A percentile compares a stretch with the other conserved stretches of the same genome.
phyloP scores from a whole-genome alignment of 1,140 invertebrate genomes.

The Polypedilum vanderplanki region DNA sequence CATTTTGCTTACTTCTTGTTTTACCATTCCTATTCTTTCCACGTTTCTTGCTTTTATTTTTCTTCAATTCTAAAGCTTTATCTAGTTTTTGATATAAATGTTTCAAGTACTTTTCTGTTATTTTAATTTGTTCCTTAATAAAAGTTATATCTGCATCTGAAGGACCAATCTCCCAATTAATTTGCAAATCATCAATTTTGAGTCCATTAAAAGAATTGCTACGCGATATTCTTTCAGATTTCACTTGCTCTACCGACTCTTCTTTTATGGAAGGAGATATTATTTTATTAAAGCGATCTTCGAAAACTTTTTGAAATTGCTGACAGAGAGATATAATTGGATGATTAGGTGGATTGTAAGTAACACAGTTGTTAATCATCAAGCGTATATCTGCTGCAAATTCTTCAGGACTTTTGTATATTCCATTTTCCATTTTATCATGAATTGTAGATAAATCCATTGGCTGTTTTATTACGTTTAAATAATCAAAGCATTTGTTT shows the following conservation, averaged over 20 bases:
- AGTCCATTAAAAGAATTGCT: not conserved
- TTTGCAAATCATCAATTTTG: not conserved
- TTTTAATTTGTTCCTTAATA: not conserved
- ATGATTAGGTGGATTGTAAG: not conserved
- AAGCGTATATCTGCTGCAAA: not conserved
- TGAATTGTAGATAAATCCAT: constrained; percentile 99
- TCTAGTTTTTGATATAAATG: not conserved
- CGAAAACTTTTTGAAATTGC: not conserved
- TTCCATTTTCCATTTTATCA: constrained; percentile 82
- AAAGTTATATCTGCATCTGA: not conserved
- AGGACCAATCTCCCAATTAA: not conserved
- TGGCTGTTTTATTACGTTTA: constrained; percentile 91
- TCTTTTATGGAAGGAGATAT: not conserved
- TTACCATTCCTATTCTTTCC: not conserved
- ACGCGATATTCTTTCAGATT: not conserved
- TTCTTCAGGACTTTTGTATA: not conserved
- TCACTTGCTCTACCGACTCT: not conserved
- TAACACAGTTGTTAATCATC: not conserved
- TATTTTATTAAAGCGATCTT: not conserved
- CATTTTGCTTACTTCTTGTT: not conserved
- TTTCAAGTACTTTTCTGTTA: not conserved
- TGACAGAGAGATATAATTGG: not conserved
- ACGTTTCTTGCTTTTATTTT: not conserved
- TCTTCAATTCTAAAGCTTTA: not conserved
- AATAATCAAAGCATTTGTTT: constrained; percentile 95